phyloP scores from a whole-genome alignment of 2,113 vertebrate genomes.

The Ptyas mucosa region DNA sequence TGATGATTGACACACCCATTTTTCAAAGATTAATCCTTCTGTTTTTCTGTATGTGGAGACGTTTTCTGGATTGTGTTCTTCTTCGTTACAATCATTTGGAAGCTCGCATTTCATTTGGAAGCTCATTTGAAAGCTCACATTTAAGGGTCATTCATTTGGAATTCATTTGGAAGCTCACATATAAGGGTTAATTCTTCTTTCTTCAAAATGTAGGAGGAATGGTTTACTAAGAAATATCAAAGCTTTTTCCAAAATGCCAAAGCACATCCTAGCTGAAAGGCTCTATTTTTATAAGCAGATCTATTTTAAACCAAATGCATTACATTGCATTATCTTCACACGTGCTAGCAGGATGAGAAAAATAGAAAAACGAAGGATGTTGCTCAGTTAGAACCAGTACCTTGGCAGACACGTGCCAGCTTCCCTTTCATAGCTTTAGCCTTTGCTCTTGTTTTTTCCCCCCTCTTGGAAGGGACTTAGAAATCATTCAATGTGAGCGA shows the following conservation, averaged over 20 bases:
- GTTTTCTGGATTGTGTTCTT: background rate
- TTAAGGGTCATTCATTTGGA: background rate
- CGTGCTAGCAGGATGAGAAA: background rate
- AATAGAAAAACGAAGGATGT: background rate
- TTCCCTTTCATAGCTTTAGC: background rate
- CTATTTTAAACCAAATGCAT: background rate
- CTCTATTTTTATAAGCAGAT: background rate
- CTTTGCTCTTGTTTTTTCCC: background rate
- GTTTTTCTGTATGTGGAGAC: background rate
- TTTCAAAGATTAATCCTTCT: background rate
- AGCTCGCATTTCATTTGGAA: no score
- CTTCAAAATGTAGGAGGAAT: background rate
- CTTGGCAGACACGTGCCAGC: background rate
- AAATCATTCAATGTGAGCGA: background rate
- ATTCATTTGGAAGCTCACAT: background rate
- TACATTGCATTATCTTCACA: background rate
- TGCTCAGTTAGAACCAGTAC: background rate
- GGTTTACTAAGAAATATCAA: slow-evolving; percentile 24
- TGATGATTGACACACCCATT: background rate
- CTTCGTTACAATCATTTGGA: background rate
- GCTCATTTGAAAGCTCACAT: background rate
- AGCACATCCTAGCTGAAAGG: slow-evolving; percentile 9
- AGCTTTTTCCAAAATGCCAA: background rate
- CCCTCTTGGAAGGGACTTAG: background rate
- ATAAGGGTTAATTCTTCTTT: background rate